phyloP scores from a whole-genome alignment of 2,113 vertebrate genomes.

The Spizaetus ornatus region DNA sequence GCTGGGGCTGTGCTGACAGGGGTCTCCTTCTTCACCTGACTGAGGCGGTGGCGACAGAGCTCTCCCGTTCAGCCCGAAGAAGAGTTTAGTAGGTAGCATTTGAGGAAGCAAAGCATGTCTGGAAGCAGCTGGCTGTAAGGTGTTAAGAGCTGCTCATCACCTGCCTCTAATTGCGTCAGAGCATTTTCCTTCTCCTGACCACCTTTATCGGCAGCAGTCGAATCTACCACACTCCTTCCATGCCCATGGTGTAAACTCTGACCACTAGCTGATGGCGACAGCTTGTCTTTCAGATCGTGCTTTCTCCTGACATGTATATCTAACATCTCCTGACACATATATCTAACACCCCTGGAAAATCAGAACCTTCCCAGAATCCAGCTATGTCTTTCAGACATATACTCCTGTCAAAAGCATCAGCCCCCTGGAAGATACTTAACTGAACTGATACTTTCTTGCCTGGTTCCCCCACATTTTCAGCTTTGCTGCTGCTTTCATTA shows the following conservation, averaged over 20 bases:
- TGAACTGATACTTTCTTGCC: not conserved
- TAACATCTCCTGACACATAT: not conserved
- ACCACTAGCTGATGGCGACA: not conserved
- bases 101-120: not conserved
- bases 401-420: not conserved
- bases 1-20: not conserved
- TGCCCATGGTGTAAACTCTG: not conserved
- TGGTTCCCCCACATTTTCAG: not conserved
- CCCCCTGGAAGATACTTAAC: not conserved
- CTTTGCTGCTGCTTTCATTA: not conserved
- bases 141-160: not conserved
- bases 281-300: not conserved
- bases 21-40: not conserved
- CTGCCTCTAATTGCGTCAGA: not conserved
- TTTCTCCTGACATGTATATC: not conserved
- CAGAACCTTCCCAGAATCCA: not conserved
- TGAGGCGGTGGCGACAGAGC: not conserved
- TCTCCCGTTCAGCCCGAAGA: not conserved
- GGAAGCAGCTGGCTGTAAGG: not conserved
- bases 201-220: rapidly evolving
- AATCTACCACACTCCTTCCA: not conserved
- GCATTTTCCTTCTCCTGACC: not conserved
- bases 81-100: not conserved
- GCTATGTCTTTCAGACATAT: not conserved
- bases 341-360: not conserved